Conservation (phyloP, 2,113 vertebrate genomes). For the Psittacara wagleri region DNA sequence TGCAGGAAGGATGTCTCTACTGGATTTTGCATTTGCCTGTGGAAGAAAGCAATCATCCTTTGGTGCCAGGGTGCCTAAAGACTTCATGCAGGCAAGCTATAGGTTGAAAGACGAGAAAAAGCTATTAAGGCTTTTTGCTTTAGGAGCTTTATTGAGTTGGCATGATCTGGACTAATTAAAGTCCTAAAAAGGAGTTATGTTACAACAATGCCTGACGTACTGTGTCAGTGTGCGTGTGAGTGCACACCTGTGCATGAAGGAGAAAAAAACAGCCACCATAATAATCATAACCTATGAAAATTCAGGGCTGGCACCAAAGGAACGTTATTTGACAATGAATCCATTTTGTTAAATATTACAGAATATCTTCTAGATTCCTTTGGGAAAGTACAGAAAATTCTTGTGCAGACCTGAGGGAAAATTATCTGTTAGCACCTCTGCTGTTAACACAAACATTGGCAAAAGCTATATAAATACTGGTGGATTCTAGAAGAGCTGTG, state of each 20-base stretch:
- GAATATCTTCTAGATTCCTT: not conserved
- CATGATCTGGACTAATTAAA: not conserved
- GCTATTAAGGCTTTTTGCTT: not conserved
- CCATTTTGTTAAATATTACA: not conserved
- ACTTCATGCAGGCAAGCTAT: not conserved
- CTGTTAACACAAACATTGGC: conserved; percentile 33
- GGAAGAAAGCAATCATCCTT: not conserved
- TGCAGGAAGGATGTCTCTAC: not conserved
- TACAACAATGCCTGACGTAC: not conserved
- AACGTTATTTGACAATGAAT: not conserved
- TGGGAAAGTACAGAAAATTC: not conserved
- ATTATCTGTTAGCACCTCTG: conserved; percentile 36
- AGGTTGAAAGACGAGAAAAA: not conserved
- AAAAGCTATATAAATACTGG: conserved; percentile 22
- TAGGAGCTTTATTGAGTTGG: not conserved
- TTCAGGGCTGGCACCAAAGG: not conserved
- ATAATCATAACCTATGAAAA: not conserved
- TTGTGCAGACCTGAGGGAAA: not conserved
- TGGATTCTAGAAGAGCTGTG: not conserved
- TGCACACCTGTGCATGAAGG: not conserved
- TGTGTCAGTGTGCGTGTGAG: accelerated
- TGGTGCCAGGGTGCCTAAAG: not conserved
- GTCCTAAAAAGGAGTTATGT: not conserved
- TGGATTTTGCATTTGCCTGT: not conserved
- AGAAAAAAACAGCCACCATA: not conserved